A percentile compares a stretch with the other conserved stretches of the same genome.
phyloP scores from a whole-genome alignment of 2,797 vertebrate species.

The Onychomys leucogaster region DNA sequence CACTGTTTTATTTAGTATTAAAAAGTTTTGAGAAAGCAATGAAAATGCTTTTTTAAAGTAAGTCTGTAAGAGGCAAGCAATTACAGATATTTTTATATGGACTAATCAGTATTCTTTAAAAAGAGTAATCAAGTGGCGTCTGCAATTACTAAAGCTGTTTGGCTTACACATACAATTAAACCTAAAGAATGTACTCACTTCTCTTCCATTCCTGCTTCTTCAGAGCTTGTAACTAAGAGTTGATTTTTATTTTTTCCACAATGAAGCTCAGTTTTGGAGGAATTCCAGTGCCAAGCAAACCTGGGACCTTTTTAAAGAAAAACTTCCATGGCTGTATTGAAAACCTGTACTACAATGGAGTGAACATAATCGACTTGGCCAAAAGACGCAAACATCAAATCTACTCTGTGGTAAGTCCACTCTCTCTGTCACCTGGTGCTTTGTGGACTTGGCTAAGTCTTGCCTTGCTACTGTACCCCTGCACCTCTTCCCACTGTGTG shows the following conservation, averaged over 20 bases:
- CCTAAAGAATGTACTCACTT: neutral
- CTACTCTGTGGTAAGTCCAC: conserved; percentile 94
- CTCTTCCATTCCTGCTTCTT: conserved; percentile 41
- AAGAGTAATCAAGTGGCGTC: conserved; percentile 73
- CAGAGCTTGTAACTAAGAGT: conserved; percentile 64
- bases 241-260: conserved; percentile 74
- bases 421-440: neutral
- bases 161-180: conserved; percentile 43
- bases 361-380: conserved; percentile 97
- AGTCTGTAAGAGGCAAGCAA: conserved; percentile 65
- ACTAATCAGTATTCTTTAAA: conserved; percentile 77
- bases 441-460: neutral
- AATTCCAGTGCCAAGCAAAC: conserved; percentile 97
- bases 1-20: conserved; percentile 73
- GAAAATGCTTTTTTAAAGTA: conserved; percentile 68
- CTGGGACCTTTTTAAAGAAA: conserved; percentile 96
- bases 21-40: conserved; percentile 61
- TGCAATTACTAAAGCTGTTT: conserved; percentile 73
- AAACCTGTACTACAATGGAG: conserved; percentile 98
- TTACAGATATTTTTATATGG: conserved; percentile 78
- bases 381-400: conserved; percentile 98
- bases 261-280: conserved; percentile 97
- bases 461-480: neutral
- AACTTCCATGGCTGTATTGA: conserved; percentile 98
- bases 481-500: too few species aligned